Evolutionary conservation across 2,888 invertebrate genomes (phyloP).

Genomic region (Atherix ibis): DNA sequence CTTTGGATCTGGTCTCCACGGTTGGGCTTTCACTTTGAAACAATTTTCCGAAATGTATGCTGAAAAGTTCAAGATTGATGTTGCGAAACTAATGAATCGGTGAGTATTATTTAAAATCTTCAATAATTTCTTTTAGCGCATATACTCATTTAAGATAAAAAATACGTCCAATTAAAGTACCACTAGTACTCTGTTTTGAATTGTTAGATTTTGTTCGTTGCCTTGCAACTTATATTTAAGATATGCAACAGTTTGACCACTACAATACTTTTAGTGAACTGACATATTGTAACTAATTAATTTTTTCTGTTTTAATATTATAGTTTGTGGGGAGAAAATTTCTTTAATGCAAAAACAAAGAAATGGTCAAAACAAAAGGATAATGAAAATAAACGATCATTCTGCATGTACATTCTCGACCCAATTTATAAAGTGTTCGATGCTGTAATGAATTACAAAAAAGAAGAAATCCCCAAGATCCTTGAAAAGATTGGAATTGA

Average conservation of each 20-base stretch:
- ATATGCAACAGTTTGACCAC: no score
- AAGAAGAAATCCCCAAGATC: slow-evolving; percentile 79
- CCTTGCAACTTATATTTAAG: no score
- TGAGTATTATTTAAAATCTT: no score
- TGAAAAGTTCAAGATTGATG: slow-evolving; percentile 96
- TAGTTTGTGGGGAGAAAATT: slow-evolving; percentile 93
- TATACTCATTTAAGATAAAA: no score
- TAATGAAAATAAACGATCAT: slow-evolving; percentile 85
- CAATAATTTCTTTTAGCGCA: no score
- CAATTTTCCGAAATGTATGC: slow-evolving; percentile 99
- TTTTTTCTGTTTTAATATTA: slow-evolving; percentile 19
- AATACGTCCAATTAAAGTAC: no score
- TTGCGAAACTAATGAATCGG: slow-evolving; percentile 91
- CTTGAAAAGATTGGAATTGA: slow-evolving; percentile 83
- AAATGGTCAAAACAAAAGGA: slow-evolving; percentile 95
- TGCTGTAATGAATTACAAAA: slow-evolving; percentile 81
- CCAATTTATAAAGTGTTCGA: slow-evolving; percentile 92
- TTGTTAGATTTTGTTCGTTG: no score
- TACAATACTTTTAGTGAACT: no score
- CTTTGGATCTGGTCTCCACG: slow-evolving; percentile 98
- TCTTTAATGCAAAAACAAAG: slow-evolving; percentile 93
- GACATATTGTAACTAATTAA: no score
- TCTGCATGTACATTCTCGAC: slow-evolving; percentile 97
- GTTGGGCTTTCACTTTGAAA: slow-evolving; percentile 99
- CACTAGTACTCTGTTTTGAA: no score